These are phyloP conservation scores for Ornithorhynchus anatinus DNA, from an alignment of 2,113 vertebrate species.

Conservation along the genomic window DNA sequence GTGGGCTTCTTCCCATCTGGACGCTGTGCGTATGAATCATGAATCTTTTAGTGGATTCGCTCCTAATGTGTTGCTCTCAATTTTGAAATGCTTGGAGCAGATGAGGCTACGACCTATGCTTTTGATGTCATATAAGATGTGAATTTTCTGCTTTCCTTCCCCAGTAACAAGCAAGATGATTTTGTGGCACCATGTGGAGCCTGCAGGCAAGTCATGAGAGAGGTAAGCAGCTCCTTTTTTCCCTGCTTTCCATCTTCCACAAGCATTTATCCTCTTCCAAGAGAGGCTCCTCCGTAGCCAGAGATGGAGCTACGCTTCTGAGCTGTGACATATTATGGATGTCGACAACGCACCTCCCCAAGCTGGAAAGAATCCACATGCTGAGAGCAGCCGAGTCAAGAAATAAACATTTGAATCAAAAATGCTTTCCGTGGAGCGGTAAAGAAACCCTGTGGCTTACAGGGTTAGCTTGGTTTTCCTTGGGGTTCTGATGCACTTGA, in stretches of 20 bases:
- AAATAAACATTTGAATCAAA: neutral
- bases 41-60: too few species aligned
- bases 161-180: slow-evolving; percentile 79
- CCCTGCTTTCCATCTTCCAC: neutral
- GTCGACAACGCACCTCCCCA: neutral
- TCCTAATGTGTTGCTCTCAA: too few species aligned
- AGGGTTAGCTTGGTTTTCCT: neutral
- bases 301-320: neutral
- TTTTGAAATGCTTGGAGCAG: too few species aligned
- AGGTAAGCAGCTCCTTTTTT: slow-evolving; percentile 73
- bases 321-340: neutral
- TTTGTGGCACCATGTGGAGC: slow-evolving; percentile 88
- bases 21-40: too few species aligned
- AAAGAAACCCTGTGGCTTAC: too few species aligned
- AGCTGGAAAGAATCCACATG: neutral
- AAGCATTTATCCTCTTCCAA: neutral
- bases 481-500: neutral
- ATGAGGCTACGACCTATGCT: too few species aligned
- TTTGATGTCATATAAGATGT: too few species aligned
- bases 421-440: too few species aligned
- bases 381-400: neutral
- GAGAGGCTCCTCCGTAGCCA: too few species aligned
- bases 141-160: slow-evolving; percentile 41
- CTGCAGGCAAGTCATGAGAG: slow-evolving; percentile 95
- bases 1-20: too few species aligned